Evolutionary conservation across 2,888 invertebrate genomes (phyloP).

Genomic region (Sminthurides aquaticus): DNA sequence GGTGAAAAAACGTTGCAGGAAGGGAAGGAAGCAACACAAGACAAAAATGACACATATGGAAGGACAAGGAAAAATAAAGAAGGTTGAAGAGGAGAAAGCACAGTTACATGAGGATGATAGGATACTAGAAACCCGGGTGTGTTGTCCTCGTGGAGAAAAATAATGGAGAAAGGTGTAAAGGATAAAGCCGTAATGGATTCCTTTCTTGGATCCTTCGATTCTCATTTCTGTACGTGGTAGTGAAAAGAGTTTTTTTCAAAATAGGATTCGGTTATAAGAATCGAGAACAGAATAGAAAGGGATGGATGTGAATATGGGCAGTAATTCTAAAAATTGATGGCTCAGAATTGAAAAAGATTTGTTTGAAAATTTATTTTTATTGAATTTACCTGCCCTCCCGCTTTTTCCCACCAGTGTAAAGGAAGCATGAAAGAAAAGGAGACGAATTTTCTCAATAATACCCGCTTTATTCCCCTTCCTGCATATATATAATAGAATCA

Average conservation of each 20-base stretch:
- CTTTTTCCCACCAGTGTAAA: too few species aligned
- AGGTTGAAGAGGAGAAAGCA: neutral
- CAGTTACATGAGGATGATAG: neutral
- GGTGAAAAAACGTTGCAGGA: neutral
- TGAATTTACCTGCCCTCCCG: neutral
- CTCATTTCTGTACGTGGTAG: neutral
- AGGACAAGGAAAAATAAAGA: neutral
- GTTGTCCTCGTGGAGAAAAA: too few species aligned
- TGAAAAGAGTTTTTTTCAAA: neutral
- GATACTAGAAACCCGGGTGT: too few species aligned
- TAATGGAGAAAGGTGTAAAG: neutral
- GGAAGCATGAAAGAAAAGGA: too few species aligned
- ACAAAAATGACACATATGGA: neutral
- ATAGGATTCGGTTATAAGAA: too few species aligned
- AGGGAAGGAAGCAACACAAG: neutral
- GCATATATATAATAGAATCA: neutral
- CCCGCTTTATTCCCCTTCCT: neutral
- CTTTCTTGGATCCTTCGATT: neutral
- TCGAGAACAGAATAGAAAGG: too few species aligned
- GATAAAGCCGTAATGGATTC: neutral
- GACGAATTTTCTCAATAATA: neutral
- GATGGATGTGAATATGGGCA: neutral
- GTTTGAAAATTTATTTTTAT: neutral
- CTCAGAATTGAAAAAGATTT: neutral
- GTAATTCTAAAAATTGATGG: neutral